phyloP scores from a whole-genome alignment of 2,888 invertebrate species.

The Aquatica leii region DNA sequence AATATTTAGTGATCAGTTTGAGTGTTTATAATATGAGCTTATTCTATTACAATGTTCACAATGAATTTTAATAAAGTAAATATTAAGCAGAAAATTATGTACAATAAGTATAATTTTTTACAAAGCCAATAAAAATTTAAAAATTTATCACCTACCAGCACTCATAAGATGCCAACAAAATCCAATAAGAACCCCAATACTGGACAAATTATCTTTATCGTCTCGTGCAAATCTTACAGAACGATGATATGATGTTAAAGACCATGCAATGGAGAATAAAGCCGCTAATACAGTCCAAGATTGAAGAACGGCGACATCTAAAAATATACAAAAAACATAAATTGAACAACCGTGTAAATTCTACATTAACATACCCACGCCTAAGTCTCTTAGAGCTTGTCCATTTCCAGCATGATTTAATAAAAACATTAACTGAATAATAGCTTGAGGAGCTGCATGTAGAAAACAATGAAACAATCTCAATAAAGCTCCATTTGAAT shows the following conservation, averaged over 20 bases:
- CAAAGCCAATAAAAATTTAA: too few relatives aligned
- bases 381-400: constrained; percentile 24
- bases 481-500: constrained; percentile 60
- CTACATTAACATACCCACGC: constrained; percentile 7
- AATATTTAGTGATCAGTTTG: too few relatives aligned
- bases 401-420: constrained; percentile 45
- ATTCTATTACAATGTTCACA: too few relatives aligned
- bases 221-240: constrained; percentile 66
- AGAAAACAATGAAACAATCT: constrained; percentile 61
- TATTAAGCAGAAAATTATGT: too few relatives aligned
- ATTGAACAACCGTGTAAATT: too few relatives aligned
- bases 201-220: constrained; percentile 64
- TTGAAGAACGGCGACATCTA: constrained; percentile 61
- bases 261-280: constrained; percentile 68
- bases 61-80: too few relatives aligned
- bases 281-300: constrained; percentile 64
- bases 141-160: too few relatives aligned
- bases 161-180: constrained; percentile 68
- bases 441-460: constrained; percentile 60
- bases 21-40: too few relatives aligned
- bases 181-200: constrained; percentile 63
- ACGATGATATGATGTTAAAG: constrained; percentile 67
- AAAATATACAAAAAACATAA: constrained; percentile 34
- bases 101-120: too few relatives aligned
- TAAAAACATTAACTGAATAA: constrained; percentile 60